These are phyloP conservation scores for Falcunculus frontatus DNA, from an alignment of 2,113 vertebrate genomes.

Conservation along the genomic window DNA sequence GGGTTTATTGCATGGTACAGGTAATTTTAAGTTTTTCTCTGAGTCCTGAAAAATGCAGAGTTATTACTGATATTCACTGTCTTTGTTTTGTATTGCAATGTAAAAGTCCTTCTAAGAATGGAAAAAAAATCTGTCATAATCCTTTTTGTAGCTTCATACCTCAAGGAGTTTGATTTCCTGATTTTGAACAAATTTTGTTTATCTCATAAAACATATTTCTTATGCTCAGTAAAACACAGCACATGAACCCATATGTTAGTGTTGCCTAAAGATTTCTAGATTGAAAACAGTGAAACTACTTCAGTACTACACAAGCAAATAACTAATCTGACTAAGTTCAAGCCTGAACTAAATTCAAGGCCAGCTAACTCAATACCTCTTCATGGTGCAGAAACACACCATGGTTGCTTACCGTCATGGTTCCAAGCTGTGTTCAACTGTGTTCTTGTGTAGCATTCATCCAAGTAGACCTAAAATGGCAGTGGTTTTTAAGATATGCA, in stretches of 20 bases:
- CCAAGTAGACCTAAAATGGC: background rate
- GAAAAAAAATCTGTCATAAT: background rate
- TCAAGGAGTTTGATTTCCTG: background rate
- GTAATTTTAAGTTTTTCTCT: background rate
- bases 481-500: background rate
- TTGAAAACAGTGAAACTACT: background rate
- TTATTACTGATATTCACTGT: background rate
- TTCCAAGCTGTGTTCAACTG: background rate
- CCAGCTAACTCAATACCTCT: background rate
- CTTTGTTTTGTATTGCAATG: background rate
- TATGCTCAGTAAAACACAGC: background rate
- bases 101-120: background rate
- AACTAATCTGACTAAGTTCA: background rate
- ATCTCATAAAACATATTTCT: background rate
- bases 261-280: background rate
- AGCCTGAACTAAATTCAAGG: background rate
- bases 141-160: background rate
- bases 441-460: background rate
- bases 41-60: background rate
- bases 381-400: background rate
- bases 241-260: background rate
- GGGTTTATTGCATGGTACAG: background rate
- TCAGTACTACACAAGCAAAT: background rate
- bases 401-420: background rate
- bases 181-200: background rate